Evolutionary conservation across 2,888 invertebrate species (phyloP).

Genomic region (Alloplasta piceator): DNA sequence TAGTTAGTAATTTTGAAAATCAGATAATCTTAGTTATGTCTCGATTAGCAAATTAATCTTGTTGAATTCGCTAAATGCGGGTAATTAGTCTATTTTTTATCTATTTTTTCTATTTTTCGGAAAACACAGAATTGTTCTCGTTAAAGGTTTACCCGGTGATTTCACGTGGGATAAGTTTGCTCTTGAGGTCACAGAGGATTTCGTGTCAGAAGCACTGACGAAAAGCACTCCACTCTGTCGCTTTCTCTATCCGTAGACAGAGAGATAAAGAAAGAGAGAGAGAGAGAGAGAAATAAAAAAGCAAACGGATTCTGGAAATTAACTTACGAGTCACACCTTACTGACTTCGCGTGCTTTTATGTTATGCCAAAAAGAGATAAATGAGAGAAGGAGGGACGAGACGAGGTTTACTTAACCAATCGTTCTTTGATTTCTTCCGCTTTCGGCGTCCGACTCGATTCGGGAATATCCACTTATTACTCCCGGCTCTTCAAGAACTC

Average conservation of each 20-base stretch:
- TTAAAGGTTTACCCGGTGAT: constrained; percentile 29
- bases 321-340: constrained; percentile 48
- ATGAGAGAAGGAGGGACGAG: constrained; percentile 9
- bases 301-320: constrained; percentile 57
- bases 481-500: constrained; percentile 32
- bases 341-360: not conserved
- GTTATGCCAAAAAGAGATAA: constrained; percentile 4
- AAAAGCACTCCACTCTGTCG: not conserved
- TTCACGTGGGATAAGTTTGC: constrained; percentile 27
- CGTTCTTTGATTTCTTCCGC: constrained; percentile 57
- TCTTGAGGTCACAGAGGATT: constrained; percentile 19
- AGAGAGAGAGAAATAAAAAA: not conserved
- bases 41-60: no score
- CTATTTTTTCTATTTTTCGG: constrained; percentile 24
- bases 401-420: constrained; percentile 51
- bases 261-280: not conserved
- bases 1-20: no score
- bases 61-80: no score
- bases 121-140: constrained; percentile 15
- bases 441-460: constrained; percentile 49
- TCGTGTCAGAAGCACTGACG: constrained; percentile 20
- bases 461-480: constrained; percentile 58
- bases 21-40: no score
- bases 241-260: not conserved
- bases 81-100: no score